Evolutionary conservation across 53 echinoderm and acorn worm genomes (phyloP).

Genomic region (Mesocentrotus franciscanus): DNA sequence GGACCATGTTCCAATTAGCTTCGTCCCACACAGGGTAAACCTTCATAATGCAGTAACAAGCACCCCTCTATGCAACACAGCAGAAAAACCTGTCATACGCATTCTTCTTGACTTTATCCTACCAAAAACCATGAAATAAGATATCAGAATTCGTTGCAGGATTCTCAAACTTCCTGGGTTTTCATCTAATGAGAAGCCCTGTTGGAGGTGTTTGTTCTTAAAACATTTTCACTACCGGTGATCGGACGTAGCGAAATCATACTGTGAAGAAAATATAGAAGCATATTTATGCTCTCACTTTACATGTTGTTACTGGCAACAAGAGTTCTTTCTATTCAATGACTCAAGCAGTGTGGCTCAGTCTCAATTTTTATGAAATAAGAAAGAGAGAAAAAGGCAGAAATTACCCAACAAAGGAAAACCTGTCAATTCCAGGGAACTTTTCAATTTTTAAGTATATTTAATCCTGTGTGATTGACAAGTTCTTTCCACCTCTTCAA

Average conservation of each 20-base stretch:
- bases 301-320: constrained; percentile 52
- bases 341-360: constrained; percentile 12
- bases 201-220: constrained; percentile 57
- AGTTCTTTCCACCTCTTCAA: constrained; percentile 6
- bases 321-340: constrained; percentile 25
- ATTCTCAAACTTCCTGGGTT: background rate
- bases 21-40: background rate
- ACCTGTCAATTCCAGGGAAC: constrained; percentile 9
- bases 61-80: constrained; percentile 12
- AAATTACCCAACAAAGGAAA: background rate
- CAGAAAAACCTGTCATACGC: background rate
- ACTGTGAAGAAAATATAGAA: constrained; percentile 48
- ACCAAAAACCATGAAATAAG: background rate
- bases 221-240: constrained; percentile 48
- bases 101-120: constrained; percentile 2
- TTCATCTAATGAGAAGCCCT: constrained; percentile 17
- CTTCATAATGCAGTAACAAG: background rate
- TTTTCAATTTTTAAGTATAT: constrained; percentile 11
- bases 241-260: background rate
- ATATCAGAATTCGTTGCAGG: background rate
- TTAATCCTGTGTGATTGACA: constrained; percentile 27
- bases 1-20: constrained; percentile 30
- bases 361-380: background rate
- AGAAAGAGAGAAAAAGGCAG: background rate
- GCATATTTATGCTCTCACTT: constrained; percentile 45